These are phyloP conservation scores for Schizothorax lantsangensis DNA, from an alignment of 2,797 vertebrate genomes.

Conservation along the genomic window DNA sequence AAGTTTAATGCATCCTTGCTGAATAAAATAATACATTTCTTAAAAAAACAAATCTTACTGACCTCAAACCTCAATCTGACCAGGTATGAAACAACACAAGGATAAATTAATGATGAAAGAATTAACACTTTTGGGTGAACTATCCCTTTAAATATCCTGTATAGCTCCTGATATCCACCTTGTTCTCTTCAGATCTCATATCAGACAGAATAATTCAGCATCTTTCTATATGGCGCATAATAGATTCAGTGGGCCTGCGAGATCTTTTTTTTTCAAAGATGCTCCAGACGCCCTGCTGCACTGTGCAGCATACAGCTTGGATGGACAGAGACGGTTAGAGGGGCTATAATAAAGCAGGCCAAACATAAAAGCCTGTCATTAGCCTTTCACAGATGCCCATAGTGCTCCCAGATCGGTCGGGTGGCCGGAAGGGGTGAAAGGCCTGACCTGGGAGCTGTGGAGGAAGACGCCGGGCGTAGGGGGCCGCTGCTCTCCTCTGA, in stretches of 20 bases:
- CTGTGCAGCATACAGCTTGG: conserved; percentile 33
- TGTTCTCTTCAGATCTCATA: neutral
- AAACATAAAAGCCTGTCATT: conserved; percentile 77
- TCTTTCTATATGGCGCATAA: neutral
- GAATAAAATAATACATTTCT: neutral
- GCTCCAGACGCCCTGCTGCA: conserved; percentile 35
- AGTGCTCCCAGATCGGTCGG: conserved; percentile 50
- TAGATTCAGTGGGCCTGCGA: neutral
- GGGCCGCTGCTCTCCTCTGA: conserved; percentile 65
- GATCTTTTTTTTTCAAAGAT: conserved; percentile 11
- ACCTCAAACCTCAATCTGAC: neutral
- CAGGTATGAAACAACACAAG: neutral
- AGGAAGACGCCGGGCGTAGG: conserved; percentile 47
- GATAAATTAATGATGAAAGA: neutral
- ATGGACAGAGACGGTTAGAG: conserved; percentile 53
- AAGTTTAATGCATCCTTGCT: neutral
- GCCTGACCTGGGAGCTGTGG: conserved; percentile 55
- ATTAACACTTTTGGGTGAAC: neutral
- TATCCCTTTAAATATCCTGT: neutral
- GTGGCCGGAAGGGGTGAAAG: conserved; percentile 38
- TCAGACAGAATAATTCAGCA: neutral
- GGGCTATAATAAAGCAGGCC: conserved; percentile 73
- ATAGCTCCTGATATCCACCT: neutral
- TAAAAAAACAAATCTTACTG: neutral
- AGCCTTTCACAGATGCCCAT: conserved; percentile 82